phyloP scores from a whole-genome alignment of 2,888 invertebrate species.

The Halictus ligatus region DNA sequence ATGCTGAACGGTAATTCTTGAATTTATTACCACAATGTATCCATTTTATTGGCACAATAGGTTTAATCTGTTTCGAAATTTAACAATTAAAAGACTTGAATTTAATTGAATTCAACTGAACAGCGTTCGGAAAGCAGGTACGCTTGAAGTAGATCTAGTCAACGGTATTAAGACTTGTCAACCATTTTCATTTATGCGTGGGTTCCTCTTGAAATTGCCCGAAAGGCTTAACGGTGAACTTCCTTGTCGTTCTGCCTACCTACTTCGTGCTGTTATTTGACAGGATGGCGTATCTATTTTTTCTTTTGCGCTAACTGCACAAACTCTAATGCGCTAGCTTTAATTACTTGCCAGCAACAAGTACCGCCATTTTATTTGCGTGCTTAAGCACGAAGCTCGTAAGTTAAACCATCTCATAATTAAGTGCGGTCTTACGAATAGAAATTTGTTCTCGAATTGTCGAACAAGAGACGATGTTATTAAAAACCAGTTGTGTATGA shows the following conservation, averaged over 20 bases:
- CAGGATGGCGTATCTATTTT: conserved; percentile 13
- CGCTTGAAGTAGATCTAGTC: not conserved
- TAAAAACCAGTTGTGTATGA: not conserved
- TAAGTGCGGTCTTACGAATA: not conserved
- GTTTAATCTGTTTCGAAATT: conserved; percentile 3
- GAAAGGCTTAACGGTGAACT: conserved; percentile 59
- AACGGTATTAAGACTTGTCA: conserved; percentile 51
- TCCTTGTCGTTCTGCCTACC: conserved; percentile 19
- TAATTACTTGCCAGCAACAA: not conserved
- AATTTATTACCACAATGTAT: conserved; percentile 1
- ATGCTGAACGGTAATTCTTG: not conserved
- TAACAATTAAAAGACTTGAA: no score
- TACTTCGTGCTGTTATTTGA: conserved; percentile 45
- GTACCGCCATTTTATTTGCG: not conserved
- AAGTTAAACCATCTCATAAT: not conserved
- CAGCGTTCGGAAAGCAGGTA: not conserved
- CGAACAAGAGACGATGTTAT: not conserved
- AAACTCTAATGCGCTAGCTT: not conserved
- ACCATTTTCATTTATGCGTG: conserved; percentile 41
- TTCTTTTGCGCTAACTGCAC: not conserved
- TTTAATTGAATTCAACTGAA: no score
- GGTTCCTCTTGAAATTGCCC: conserved; percentile 53
- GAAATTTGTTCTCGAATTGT: not conserved
- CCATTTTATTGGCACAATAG: not conserved
- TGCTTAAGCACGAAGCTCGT: not conserved